phyloP scores from a whole-genome alignment of 2,888 invertebrate species.

The Cheilosia variabilis region DNA sequence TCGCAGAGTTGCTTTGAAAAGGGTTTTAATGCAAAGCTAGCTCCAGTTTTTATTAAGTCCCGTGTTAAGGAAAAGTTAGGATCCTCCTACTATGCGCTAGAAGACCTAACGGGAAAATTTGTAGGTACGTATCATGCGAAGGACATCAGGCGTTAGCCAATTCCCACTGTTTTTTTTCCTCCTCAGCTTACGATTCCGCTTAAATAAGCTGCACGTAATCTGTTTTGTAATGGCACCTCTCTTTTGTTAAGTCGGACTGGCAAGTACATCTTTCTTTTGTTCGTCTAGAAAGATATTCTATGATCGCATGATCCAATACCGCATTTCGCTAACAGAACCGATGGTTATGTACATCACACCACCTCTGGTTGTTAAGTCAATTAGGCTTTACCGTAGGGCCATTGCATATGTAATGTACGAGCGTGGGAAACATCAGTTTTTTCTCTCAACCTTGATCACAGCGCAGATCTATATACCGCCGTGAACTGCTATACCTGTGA shows the following conservation, averaged over 20 bases:
- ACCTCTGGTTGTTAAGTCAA: no score
- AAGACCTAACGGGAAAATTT: neutral
- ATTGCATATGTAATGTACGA: no score
- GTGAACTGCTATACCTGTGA: no score
- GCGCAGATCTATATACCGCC: no score
- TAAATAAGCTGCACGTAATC: neutral
- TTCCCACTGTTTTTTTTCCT: neutral
- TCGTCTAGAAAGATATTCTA: no score
- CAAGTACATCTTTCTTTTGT: neutral
- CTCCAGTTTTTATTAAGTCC: neutral
- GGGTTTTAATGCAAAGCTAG: neutral
- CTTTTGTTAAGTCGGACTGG: no score
- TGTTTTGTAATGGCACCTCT: neutral
- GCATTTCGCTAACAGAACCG: no score
- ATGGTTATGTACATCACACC: no score
- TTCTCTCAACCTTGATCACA: no score
- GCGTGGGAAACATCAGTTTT: no score
- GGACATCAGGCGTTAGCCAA: constrained; percentile 1
- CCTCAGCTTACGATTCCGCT: neutral
- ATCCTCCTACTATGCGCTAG: neutral
- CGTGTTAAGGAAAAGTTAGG: neutral
- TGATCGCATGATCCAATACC: no score
- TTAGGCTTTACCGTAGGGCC: no score
- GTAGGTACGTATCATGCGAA: constrained; percentile 2
- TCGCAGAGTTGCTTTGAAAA: constrained; percentile 4